These are phyloP conservation scores for Rhingia campestris DNA, from an alignment of 2,888 invertebrate species.

Conservation along the genomic window DNA sequence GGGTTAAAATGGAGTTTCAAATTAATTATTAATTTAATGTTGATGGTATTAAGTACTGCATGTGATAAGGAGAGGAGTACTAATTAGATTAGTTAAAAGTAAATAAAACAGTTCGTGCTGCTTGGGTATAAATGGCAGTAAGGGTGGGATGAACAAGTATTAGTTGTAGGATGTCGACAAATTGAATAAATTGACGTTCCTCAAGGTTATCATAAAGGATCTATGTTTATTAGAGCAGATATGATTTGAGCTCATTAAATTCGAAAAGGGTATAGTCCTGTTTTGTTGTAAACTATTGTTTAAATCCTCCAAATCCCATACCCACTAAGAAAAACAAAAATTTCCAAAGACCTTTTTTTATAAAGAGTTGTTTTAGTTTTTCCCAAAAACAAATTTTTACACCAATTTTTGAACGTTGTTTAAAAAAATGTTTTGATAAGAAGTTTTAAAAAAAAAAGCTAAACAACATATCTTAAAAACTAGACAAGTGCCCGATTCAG, in stretches of 20 bases:
- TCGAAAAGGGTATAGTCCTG: not conserved
- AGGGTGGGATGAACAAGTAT: constrained; percentile 33
- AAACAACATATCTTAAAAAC: no score
- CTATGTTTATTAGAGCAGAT: not conserved
- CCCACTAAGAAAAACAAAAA: no score
- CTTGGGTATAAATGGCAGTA: constrained; percentile 18
- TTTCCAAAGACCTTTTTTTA: no score
- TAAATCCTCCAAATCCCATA: no score
- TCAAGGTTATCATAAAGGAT: not conserved
- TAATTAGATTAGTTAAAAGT: constrained; percentile 65
- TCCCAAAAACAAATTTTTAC: no score
- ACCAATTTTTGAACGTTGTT: no score
- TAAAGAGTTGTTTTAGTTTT: no score
- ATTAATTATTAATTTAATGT: constrained; percentile 71
- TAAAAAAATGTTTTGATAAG: no score
- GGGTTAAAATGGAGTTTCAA: constrained; percentile 28
- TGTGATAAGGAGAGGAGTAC: not conserved
- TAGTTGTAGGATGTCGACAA: not conserved
- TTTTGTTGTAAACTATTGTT: no score
- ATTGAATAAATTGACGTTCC: not conserved
- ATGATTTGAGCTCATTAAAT: not conserved
- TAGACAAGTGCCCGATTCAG: no score
- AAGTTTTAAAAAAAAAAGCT: no score
- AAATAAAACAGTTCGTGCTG: constrained; percentile 46
- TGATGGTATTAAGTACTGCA: constrained; percentile 45